Evolutionary conservation across 1,140 invertebrate species (phyloP).

Genomic region (Zophobas morio): DNA sequence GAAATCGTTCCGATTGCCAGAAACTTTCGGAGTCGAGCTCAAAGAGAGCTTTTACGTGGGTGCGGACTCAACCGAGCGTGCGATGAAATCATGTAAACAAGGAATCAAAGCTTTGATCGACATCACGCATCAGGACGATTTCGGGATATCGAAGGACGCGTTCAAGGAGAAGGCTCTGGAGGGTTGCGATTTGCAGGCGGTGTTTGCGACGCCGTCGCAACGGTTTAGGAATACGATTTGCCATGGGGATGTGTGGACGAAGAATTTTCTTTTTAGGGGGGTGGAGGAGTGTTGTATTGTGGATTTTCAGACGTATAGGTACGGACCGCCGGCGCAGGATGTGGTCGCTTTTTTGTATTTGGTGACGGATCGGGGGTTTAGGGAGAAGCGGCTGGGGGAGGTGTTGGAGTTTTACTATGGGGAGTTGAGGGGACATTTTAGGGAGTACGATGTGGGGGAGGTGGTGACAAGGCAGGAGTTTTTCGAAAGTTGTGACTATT

Average conservation of each 20-base stretch:
- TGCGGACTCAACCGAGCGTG: neutral
- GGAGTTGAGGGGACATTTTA: constrained; percentile 60
- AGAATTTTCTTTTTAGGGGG: constrained; percentile 67
- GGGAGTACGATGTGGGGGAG: constrained; percentile 46
- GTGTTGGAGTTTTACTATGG: constrained; percentile 64
- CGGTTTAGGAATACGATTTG: constrained; percentile 42
- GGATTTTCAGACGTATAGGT: constrained; percentile 70
- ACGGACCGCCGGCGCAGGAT: constrained; percentile 70
- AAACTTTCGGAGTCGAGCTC: constrained; percentile 48
- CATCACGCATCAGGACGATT: neutral
- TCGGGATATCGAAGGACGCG: neutral
- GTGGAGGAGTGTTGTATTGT: constrained; percentile 67
- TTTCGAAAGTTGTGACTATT: constrained; percentile 25
- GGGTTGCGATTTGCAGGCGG: constrained; percentile 1
- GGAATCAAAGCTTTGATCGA: constrained; percentile 28
- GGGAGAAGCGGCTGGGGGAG: constrained; percentile 61
- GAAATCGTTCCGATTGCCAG: constrained; percentile 46
- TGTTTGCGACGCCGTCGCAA: constrained; percentile 1
- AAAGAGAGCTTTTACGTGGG: constrained; percentile 52
- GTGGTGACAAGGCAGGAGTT: constrained; percentile 28
- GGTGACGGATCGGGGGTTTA: constrained; percentile 62
- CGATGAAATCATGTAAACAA: neutral
- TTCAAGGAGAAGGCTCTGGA: neutral
- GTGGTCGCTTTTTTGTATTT: constrained; percentile 66
- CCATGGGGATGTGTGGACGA: constrained; percentile 71